Base-by-base conservation (phyloP, 2,888 invertebrate genomes). In the Synanthedon myopaeformis region DNA sequence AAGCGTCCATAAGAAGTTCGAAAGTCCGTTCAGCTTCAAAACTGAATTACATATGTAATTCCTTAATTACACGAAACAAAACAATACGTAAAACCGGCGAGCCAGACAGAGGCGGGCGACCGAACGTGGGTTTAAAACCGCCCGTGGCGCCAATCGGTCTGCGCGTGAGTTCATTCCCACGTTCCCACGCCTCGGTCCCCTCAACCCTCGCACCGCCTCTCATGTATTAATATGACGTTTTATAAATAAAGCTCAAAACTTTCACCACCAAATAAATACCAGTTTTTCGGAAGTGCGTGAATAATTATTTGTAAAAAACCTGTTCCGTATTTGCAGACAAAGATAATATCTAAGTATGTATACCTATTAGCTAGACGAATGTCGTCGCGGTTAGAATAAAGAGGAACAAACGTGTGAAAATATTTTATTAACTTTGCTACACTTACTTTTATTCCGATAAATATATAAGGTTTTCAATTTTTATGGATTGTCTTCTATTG, bases 101-200 rank as follows among this genome's bases (percentile, higher is more conserved):
- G 35, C 8, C 35, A 35, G 49, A 35, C 45, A 52, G 58, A 52
- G 58, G 53, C 54, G 54, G 51, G 54, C 54, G 51, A 53, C 52
- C 55, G 62, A 14, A 45, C 63, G 73, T 71, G 69, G 73, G 73
- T 70, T 70, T 61, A 56, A 63, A 68, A 73, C 65, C 68, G 78
- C 78, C 76, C 64, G 72, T 79, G 82, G 85, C 86, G 86, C 81
- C 86, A 76, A 67, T 73, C 78, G 68, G 86, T 86, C 86, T 86
- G 78, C 64, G 67, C 60, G 60, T 62, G 17, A 28, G 48, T 14
- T 35, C 35, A 35, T 35, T 35, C 67, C 67, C 63, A 56, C 56
- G 67, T 76, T 77, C 83, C 71, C 81, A 77, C 77, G 76, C 76
- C 65, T 61, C 62, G 61, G 59, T 62, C 60, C 66, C 66, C 56